These are phyloP conservation scores for Cremastinae sp. DNA, from an alignment of 2,888 invertebrate genomes.

Conservation along the genomic window DNA sequence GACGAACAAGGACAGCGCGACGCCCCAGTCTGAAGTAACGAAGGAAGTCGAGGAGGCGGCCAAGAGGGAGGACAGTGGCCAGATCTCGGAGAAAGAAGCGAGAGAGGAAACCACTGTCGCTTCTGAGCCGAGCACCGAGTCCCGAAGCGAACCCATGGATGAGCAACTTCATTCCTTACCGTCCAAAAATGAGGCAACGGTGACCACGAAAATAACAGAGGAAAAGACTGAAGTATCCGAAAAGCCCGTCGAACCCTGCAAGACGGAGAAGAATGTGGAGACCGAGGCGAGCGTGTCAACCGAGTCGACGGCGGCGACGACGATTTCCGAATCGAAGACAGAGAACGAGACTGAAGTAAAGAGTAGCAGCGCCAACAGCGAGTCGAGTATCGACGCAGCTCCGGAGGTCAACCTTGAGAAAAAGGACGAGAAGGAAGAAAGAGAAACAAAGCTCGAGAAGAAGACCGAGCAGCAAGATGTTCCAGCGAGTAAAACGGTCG, in stretches of 20 bases:
- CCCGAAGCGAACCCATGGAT: slow-evolving; percentile 57
- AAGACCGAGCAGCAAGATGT: slow-evolving; percentile 61
- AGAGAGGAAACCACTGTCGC: slow-evolving; percentile 52
- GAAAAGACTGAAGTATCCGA: slow-evolving; percentile 67
- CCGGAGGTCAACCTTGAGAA: neutral
- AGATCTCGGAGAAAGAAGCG: slow-evolving; percentile 18
- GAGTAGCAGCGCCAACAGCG: slow-evolving; percentile 35
- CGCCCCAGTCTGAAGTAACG: slow-evolving; percentile 40
- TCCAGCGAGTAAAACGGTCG: slow-evolving; percentile 56
- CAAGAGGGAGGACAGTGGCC: slow-evolving; percentile 16
- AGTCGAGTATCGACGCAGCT: slow-evolving; percentile 39
- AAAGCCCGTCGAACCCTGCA: slow-evolving; percentile 54
- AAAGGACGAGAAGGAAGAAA: neutral
- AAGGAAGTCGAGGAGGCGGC: slow-evolving; percentile 28
- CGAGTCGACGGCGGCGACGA: slow-evolving; percentile 25
- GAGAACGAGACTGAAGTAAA: slow-evolving; percentile 58
- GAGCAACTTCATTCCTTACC: slow-evolving; percentile 43
- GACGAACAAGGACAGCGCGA: slow-evolving; percentile 22
- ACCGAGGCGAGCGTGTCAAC: slow-evolving; percentile 49
- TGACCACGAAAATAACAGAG: slow-evolving; percentile 60
- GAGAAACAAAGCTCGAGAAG: slow-evolving; percentile 55
- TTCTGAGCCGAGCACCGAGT: slow-evolving; percentile 1
- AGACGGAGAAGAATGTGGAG: slow-evolving; percentile 57
- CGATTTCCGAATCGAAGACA: slow-evolving; percentile 62
- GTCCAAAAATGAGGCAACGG: slow-evolving; percentile 56